Base-by-base conservation (phyloP, 2,888 invertebrate genomes). In the Poecilus cupreus region DNA sequence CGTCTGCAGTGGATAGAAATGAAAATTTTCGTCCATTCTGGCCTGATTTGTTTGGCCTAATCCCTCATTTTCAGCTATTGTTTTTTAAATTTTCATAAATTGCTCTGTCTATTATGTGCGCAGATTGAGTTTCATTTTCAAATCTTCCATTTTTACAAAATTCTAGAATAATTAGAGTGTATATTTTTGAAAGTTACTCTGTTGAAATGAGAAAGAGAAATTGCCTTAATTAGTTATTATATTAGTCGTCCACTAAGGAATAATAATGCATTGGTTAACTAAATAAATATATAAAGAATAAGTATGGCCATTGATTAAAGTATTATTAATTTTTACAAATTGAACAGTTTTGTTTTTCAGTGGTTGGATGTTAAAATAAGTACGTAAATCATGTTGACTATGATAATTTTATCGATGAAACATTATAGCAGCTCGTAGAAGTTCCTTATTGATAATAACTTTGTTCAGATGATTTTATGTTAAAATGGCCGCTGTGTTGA, bases 401-500 rank as follows among this genome's bases (percentile, higher is more conserved):
- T 72, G 46, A 72, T 72, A 72, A 72, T 72, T 72, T 72, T 72
- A 72, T 72, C 20, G 72, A 72, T 39, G 32, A 72, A 72, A 46
- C 72, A 72, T 43, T 70, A 6, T 32, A 70, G 70, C 68, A 79
- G 70, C 79, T 79, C n/a, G 43, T 79, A 79, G 79, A 79, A 79
- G 79, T 79, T 79, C 79, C 79, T 79, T 51, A 70, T 64, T 49
- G 76, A 76, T 76, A 76, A 76, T 64, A 68, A 78, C 39, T 68
- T 37, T 32, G 43, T 68, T 46, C 64, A 79, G 26, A 68, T 51
- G 49, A 37, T 70, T 57, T 64, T 79, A 37, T 68, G 57, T 60
- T 20, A 46, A 81, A 74, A 81, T 81, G 75, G 81, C 81, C 81
- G 81, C 60, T 64, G 81, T 75, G 81, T 81, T 72, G 81, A 81